phyloP scores from a whole-genome alignment of 2,888 invertebrate species.

The Hoplodrina blanda region DNA sequence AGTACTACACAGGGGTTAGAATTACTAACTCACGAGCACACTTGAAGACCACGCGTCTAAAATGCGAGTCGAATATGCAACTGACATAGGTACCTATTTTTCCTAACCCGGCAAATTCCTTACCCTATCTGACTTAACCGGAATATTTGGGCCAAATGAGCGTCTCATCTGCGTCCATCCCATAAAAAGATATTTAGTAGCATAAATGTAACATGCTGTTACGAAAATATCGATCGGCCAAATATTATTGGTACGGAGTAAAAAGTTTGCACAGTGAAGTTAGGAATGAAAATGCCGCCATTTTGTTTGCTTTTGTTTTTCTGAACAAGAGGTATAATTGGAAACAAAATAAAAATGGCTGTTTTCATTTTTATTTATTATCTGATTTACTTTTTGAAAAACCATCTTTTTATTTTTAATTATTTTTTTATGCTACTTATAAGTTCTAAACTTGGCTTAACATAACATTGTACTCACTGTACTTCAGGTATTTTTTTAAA shows the following conservation, averaged over 20 bases:
- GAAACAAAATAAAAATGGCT: conserved; percentile 7
- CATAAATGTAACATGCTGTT: conserved; percentile 25
- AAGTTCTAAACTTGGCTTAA: no score
- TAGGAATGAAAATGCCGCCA: conserved; percentile 1
- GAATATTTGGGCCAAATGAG: conserved; percentile 7
- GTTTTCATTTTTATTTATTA: conserved; percentile 5
- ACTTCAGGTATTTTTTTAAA: no score
- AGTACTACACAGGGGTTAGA: no score
- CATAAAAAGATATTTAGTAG: conserved; percentile 36
- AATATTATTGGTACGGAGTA: conserved; percentile 1
- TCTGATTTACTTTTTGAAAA: neutral
- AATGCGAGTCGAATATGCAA: neutral
- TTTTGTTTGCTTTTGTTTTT: conserved; percentile 7
- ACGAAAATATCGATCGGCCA: conserved; percentile 10
- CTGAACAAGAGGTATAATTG: neutral
- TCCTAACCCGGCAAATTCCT: no score
- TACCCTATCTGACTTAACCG: conserved; percentile 2
- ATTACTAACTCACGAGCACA: no score
- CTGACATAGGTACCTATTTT: neutral
- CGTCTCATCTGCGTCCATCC: conserved; percentile 19
- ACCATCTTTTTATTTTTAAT: no score
- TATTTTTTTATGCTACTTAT: neutral
- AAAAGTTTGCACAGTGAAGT: conserved; percentile 14
- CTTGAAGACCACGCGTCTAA: neutral
- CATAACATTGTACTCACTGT: no score